These are phyloP conservation scores for Heterocephalus glaber DNA, from an alignment of 2,113 vertebrate genomes.

Conservation along the genomic window DNA sequence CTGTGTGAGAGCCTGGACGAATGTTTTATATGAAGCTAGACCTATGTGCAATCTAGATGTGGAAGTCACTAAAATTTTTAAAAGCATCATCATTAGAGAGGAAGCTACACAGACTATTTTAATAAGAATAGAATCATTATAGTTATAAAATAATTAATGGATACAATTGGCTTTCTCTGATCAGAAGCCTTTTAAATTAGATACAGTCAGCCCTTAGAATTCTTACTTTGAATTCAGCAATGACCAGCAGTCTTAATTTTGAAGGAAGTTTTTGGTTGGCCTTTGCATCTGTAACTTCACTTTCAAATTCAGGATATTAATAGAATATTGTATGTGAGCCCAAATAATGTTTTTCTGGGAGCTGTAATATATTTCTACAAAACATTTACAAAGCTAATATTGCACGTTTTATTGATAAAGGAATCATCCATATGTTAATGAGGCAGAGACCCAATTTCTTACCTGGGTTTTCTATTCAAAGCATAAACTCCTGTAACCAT, in stretches of 20 bases:
- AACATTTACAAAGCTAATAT: not conserved
- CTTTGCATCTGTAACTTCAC: not conserved
- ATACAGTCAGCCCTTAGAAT: constrained; percentile 7
- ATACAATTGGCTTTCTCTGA: not conserved
- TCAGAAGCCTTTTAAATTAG: not conserved
- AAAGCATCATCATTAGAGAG: not conserved
- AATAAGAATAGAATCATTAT: not conserved
- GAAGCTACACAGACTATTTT: not conserved
- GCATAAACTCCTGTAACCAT: not conserved
- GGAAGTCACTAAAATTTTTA: not conserved
- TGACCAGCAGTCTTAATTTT: constrained; percentile 24
- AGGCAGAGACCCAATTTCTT: constrained; percentile 32
- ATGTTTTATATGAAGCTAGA: constrained; percentile 3
- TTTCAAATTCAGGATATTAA: not conserved
- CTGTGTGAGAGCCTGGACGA: not conserved
- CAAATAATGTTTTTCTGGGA: not conserved
- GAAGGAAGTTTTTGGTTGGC: not conserved
- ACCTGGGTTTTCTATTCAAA: not conserved
- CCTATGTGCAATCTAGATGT: not conserved
- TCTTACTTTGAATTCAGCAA: constrained; percentile 24
- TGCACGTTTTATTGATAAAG: not conserved
- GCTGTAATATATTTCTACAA: not conserved
- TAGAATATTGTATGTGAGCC: not conserved
- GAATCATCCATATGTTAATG: not conserved
- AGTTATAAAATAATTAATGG: constrained; percentile 45